Evolutionary conservation across 2,888 invertebrate genomes (phyloP).

Genomic region (Harpagoxenus sublaevis): DNA sequence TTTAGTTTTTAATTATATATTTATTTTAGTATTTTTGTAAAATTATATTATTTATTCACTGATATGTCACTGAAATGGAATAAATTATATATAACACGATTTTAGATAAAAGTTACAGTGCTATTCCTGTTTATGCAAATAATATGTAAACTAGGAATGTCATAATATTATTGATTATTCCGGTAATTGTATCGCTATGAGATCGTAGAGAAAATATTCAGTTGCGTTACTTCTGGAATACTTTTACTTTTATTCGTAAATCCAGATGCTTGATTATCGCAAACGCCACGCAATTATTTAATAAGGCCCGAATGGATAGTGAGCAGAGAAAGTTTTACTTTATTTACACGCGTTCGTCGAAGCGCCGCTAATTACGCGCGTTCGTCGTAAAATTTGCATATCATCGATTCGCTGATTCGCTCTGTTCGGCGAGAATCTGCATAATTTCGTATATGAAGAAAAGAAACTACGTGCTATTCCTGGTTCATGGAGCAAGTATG

Average conservation of each 20-base stretch:
- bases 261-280: neutral
- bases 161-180: neutral
- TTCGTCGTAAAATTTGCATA: slow-evolving; percentile 49
- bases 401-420: slow-evolving; percentile 41
- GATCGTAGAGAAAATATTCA: neutral
- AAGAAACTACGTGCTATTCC: slow-evolving; percentile 38
- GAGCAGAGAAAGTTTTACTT: slow-evolving; percentile 45
- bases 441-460: slow-evolving; percentile 36
- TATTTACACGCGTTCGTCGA: slow-evolving; percentile 31
- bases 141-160: neutral
- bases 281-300: slow-evolving; percentile 11
- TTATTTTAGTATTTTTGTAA: neutral
- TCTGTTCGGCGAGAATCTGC: slow-evolving; percentile 44
- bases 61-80: neutral
- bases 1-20: neutral
- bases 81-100: neutral
- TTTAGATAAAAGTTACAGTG: neutral
- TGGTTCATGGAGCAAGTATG: slow-evolving; percentile 44
- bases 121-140: neutral
- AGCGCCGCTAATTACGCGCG: slow-evolving; percentile 52
- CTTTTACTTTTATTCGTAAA: slow-evolving; percentile 29
- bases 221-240: neutral
- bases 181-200: neutral
- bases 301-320: slow-evolving; percentile 12
- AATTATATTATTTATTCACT: neutral